phyloP scores from a whole-genome alignment of 1,140 invertebrate genomes.

The Lasaia peninsularis region DNA sequence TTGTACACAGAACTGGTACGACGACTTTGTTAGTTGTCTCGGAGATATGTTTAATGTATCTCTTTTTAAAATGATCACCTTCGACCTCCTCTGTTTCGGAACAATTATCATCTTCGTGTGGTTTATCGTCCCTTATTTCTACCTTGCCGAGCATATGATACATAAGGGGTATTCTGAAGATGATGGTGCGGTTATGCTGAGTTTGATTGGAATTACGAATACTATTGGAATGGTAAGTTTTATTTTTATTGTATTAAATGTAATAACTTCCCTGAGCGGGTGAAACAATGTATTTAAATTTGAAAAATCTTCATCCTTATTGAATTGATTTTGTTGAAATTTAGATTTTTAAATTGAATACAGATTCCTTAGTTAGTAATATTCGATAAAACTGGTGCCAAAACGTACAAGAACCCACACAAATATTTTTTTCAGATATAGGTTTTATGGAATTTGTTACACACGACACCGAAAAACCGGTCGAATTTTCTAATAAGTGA shows the following conservation, averaged over 20 bases:
- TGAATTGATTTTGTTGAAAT: too few relatives aligned
- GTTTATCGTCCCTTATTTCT: constrained; percentile 95
- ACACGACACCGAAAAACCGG: too few relatives aligned
- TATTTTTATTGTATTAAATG: too few relatives aligned
- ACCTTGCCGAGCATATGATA: constrained; percentile 86
- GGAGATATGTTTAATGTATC: constrained; percentile 87
- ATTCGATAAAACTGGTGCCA: too few relatives aligned
- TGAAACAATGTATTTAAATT: too few relatives aligned
- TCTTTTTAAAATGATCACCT: constrained; percentile 88
- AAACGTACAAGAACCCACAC: too few relatives aligned
- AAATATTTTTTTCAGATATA: too few relatives aligned
- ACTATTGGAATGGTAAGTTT: constrained; percentile 89
- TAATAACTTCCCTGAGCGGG: background rate
- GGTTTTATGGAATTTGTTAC: too few relatives aligned
- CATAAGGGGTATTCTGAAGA: constrained; percentile 81
- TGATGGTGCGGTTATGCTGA: constrained; percentile 86
- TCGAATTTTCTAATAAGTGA: too few relatives aligned
- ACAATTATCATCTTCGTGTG: constrained; percentile 92
- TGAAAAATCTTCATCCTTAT: too few relatives aligned
- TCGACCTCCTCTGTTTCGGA: constrained; percentile 88
- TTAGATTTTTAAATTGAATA: too few relatives aligned
- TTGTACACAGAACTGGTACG: constrained; percentile 84
- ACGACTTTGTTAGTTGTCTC: constrained; percentile 83
- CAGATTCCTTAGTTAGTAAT: too few relatives aligned
- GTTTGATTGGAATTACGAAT: constrained; percentile 90